phyloP scores from a whole-genome alignment of 2,113 vertebrate genomes.

The Epinephelus fuscoguttatus region DNA sequence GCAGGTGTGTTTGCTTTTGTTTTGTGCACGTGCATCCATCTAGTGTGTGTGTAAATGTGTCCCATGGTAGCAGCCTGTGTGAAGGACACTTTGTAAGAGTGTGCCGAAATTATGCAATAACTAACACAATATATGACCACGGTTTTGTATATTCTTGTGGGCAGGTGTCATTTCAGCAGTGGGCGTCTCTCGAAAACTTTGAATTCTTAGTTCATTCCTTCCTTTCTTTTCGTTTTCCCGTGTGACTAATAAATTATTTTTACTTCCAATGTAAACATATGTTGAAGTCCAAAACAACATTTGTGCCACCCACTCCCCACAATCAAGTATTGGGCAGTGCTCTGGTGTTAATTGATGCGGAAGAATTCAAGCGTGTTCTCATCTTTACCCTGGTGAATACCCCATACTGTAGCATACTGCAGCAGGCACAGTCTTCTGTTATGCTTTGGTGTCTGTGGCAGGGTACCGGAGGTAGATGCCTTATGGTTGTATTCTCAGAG shows the following conservation, averaged over 20 bases:
- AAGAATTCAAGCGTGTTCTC: background rate
- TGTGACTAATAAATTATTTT: background rate
- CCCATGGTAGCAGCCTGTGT: background rate
- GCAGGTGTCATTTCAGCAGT: background rate
- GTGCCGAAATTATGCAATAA: background rate
- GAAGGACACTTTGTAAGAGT: background rate
- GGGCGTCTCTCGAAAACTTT: background rate
- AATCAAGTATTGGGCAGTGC: background rate
- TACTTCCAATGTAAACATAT: background rate
- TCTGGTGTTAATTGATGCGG: background rate
- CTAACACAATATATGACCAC: background rate
- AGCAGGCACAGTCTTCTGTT: constrained; percentile 1
- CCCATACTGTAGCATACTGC: background rate
- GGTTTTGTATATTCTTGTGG: background rate
- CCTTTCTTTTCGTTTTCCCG: background rate
- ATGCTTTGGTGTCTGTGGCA: background rate
- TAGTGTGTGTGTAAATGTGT: background rate
- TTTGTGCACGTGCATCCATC: constrained; percentile 35
- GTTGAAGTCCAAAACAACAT: background rate
- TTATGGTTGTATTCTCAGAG: background rate
- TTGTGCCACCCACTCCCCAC: background rate
- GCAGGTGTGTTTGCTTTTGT: constrained; percentile 60
- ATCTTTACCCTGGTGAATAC: constrained; percentile 9
- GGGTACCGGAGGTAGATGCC: background rate
- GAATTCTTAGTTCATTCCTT: background rate